Evolutionary conservation across 92 coral and sea anemone species (phyloP).

Genomic region (Palythoa heliodiscus): DNA sequence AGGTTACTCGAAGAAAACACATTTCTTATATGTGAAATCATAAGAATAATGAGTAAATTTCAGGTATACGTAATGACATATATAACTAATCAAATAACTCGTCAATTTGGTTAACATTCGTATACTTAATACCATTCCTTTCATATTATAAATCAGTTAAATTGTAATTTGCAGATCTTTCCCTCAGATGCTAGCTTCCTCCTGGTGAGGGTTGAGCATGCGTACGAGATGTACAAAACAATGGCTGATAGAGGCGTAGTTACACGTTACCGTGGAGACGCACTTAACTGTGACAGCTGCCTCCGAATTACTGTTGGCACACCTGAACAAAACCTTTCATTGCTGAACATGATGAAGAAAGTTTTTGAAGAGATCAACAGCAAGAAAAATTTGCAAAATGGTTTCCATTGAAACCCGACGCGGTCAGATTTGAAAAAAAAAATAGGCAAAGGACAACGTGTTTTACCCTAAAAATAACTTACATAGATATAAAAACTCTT

Average conservation of each 20-base stretch:
- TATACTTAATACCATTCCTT: neutral
- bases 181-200: slow-evolving; percentile 53
- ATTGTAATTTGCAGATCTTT: slow-evolving; percentile 31
- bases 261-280: slow-evolving; percentile 54
- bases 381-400: neutral
- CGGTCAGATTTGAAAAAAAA: neutral
- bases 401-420: neutral
- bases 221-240: slow-evolving; percentile 50
- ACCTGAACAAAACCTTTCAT: slow-evolving; percentile 22
- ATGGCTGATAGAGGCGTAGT: slow-evolving; percentile 59
- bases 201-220: slow-evolving; percentile 46
- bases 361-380: slow-evolving; percentile 20
- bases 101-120: too few relatives aligned
- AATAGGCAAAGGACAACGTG: neutral
- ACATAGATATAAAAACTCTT: neutral
- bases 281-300: slow-evolving; percentile 48
- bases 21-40: too few relatives aligned
- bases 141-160: neutral
- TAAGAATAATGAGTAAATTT: too few relatives aligned
- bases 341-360: slow-evolving; percentile 41
- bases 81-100: too few relatives aligned
- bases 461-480: neutral
- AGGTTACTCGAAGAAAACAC: too few relatives aligned
- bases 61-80: too few relatives aligned
- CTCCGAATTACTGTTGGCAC: slow-evolving; percentile 51